These are phyloP conservation scores for Lepus timidus DNA, from an alignment of 2,113 vertebrate species.

Conservation along the genomic window DNA sequence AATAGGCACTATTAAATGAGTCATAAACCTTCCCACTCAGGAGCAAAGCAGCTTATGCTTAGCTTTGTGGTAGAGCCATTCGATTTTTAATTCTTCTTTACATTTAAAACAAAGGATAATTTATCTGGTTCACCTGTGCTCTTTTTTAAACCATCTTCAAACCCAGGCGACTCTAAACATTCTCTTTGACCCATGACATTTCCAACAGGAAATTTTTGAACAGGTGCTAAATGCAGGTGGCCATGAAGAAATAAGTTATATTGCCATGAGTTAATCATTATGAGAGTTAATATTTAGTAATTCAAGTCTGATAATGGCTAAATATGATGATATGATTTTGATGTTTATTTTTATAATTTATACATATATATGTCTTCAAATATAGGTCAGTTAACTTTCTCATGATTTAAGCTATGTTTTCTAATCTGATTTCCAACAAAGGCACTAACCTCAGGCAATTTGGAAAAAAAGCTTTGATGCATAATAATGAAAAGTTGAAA, in stretches of 20 bases:
- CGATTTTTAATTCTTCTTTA: neutral
- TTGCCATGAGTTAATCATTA: slow-evolving; percentile 34
- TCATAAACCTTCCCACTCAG: slow-evolving; percentile 51
- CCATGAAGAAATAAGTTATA: neutral
- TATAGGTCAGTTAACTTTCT: slow-evolving; percentile 66
- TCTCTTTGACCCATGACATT: slow-evolving; percentile 28
- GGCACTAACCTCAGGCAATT: slow-evolving; percentile 57
- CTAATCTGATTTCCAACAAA: slow-evolving; percentile 61
- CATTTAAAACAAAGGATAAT: slow-evolving; percentile 31
- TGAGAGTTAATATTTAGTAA: slow-evolving; percentile 27
- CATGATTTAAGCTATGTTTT: slow-evolving; percentile 30
- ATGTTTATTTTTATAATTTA: slow-evolving; percentile 46
- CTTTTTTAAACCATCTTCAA: slow-evolving; percentile 35
- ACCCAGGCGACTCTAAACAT: neutral
- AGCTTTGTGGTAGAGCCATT: neutral
- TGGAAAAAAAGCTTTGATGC: slow-evolving; percentile 51
- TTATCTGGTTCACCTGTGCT: neutral
- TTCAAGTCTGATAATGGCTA: slow-evolving; percentile 36
- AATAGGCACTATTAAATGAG: slow-evolving; percentile 32
- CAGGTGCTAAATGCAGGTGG: neutral
- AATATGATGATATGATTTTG: slow-evolving; percentile 3
- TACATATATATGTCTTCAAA: slow-evolving; percentile 9
- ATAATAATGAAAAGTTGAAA: slow-evolving; percentile 71
- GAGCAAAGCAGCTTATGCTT: neutral
- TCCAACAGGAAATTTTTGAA: slow-evolving; percentile 5